A percentile compares a stretch with the other conserved stretches of the same genome.
Conservation (phyloP, 2,888 invertebrate species). For the Hedychridium roseum region DNA sequence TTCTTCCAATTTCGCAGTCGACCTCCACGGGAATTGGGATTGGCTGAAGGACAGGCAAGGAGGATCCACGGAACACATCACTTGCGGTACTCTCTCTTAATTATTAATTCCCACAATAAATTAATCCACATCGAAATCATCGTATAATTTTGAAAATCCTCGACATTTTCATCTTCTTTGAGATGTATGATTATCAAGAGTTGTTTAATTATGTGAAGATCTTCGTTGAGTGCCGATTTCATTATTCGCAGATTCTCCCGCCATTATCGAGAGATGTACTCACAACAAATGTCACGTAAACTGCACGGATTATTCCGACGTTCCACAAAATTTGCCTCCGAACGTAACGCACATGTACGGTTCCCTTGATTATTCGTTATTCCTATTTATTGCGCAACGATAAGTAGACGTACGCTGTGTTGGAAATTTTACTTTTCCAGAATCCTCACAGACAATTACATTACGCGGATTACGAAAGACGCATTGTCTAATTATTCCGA, state of each 20-base stretch:
- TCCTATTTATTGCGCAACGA: no score
- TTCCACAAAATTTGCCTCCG: conserved; percentile 50
- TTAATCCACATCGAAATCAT: no score
- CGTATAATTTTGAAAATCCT: no score
- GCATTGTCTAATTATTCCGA: conserved; percentile 45
- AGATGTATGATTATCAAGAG: no score
- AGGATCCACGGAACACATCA: conserved; percentile 19
- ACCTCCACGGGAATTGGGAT: conserved; percentile 48
- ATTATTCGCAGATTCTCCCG: conserved; percentile 38
- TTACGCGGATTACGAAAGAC: conserved; percentile 37
- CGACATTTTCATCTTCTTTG: conserved; percentile 5
- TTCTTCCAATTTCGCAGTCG: conserved; percentile 46
- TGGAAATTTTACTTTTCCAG: conserved; percentile 49
- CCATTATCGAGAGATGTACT: conserved; percentile 40
- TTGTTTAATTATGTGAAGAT: no score
- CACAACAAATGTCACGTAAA: conserved; percentile 36
- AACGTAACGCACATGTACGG: conserved; percentile 54
- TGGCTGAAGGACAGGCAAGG: conserved; percentile 33
- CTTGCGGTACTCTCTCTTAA: conserved; percentile 37
- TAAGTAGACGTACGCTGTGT: no score
- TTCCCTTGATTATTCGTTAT: conserved; percentile 6
- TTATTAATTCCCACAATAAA: not conserved
- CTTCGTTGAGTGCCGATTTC: no score
- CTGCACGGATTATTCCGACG: conserved; percentile 44
- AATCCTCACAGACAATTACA: conserved; percentile 50